phyloP scores from a whole-genome alignment of 1,140 invertebrate species.

The Pseudoatta argentina region DNA sequence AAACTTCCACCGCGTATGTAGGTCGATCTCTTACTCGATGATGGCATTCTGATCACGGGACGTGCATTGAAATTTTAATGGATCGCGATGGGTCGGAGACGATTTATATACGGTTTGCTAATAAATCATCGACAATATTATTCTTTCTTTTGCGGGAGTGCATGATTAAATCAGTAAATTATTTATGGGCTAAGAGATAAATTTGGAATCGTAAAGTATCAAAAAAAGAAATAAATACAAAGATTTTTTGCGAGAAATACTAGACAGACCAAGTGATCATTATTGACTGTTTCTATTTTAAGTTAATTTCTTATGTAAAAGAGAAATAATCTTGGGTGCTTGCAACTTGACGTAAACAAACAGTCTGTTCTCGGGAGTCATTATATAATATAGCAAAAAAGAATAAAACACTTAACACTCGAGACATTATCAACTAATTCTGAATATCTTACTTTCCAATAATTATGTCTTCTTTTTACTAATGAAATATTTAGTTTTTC shows the following conservation, averaged over 20 bases:
- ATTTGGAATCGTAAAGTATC: background rate
- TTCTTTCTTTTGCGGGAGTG: background rate
- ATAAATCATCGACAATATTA: background rate
- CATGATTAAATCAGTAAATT: background rate
- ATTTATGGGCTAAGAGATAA: background rate
- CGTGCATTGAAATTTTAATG: slow-evolving; percentile 28
- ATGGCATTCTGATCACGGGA: slow-evolving; percentile 6
- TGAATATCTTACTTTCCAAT: too few species aligned
- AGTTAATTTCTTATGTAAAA: too few species aligned
- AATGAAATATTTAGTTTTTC: too few species aligned
- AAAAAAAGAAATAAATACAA: background rate
- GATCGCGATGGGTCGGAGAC: background rate
- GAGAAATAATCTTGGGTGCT: too few species aligned
- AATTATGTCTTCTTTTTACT: too few species aligned
- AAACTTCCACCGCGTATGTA: slow-evolving; percentile 65
- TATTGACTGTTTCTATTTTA: too few species aligned
- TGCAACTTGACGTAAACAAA: too few species aligned
- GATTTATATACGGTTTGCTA: background rate
- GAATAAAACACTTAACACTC: too few species aligned
- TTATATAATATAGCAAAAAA: too few species aligned
- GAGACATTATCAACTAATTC: too few species aligned
- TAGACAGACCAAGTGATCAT: too few species aligned
- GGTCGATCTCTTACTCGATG: slow-evolving; percentile 29
- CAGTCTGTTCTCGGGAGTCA: too few species aligned
- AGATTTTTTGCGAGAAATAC: background rate